Percentiles rank a stretch among this genome's conserved stretches.
phyloP scores from a whole-genome alignment of 2,113 vertebrate genomes.

The Pelecanus crispus region DNA sequence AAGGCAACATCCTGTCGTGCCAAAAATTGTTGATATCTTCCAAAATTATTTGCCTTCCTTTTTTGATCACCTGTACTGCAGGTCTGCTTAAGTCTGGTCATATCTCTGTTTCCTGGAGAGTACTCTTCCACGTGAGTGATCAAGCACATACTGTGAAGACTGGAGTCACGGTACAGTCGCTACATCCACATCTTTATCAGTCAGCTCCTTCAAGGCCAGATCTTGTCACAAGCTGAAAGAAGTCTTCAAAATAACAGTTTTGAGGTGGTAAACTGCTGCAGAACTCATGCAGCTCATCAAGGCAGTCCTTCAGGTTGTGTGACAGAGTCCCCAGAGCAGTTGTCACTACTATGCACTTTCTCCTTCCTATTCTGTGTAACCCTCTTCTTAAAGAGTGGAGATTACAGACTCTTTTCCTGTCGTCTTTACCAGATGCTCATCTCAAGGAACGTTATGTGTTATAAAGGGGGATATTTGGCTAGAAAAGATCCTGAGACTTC shows the following conservation, averaged over 20 bases:
- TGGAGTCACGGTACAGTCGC: accelerated
- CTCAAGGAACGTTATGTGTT: neutral
- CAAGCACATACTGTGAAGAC: neutral
- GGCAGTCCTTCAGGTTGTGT: neutral
- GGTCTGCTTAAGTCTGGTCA: neutral
- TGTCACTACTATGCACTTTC: neutral
- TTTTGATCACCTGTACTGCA: neutral
- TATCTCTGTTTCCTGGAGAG: neutral
- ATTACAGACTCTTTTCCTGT: neutral
- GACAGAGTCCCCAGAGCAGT: neutral
- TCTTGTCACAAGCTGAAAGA: neutral
- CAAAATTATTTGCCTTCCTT: neutral
- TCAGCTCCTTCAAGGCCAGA: neutral
- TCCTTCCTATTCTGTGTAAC: neutral
- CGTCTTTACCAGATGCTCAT: neutral
- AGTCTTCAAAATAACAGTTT: neutral
- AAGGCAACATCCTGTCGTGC: neutral
- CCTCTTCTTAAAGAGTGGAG: neutral
- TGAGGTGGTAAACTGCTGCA: neutral
- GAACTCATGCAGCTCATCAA: neutral
- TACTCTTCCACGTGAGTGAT: neutral
- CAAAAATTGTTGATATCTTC: neutral
- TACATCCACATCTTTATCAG: neutral
- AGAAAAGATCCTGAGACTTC: neutral
- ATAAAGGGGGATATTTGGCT: neutral